These are phyloP conservation scores for Drosophila buzzatii DNA, from an alignment of 2,888 invertebrate genomes.

Conservation along the genomic window DNA sequence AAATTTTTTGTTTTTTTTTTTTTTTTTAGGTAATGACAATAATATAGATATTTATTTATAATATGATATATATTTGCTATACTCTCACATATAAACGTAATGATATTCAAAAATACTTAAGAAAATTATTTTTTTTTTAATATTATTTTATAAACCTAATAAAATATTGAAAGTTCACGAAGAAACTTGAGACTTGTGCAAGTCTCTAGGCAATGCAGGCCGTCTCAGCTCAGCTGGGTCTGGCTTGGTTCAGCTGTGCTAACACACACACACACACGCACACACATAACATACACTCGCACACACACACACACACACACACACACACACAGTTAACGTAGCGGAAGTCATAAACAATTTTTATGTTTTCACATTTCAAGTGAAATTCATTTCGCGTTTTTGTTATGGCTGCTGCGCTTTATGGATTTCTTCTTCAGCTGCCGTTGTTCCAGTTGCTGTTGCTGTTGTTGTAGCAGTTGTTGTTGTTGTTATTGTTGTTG, in stretches of 20 bases:
- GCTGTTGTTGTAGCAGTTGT: slow-evolving; percentile 5
- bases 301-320: slow-evolving; percentile 16
- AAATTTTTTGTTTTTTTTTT: too few species aligned
- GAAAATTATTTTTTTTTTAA: too few species aligned
- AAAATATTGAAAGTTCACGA: neutral
- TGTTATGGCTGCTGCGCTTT: slow-evolving; percentile 79
- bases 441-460: slow-evolving; percentile 7
- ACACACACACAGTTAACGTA: slow-evolving; percentile 53
- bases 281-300: neutral
- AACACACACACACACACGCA: slow-evolving; percentile 5
- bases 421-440: slow-evolving; percentile 62
- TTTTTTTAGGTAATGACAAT: too few species aligned
- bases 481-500: neutral
- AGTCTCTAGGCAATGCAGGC: slow-evolving; percentile 15
- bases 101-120: too few species aligned
- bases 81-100: too few species aligned
- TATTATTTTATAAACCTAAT: neutral
- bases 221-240: slow-evolving; percentile 16
- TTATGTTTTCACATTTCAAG: slow-evolving; percentile 80
- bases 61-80: too few species aligned
- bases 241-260: slow-evolving; percentile 22
- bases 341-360: slow-evolving; percentile 79
- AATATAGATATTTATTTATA: too few species aligned
- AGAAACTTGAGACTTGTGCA: neutral
- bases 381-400: slow-evolving; percentile 80